Evolutionary conservation across 2,888 invertebrate species (phyloP).

Genomic region (Zaprionus obscuricornis): DNA sequence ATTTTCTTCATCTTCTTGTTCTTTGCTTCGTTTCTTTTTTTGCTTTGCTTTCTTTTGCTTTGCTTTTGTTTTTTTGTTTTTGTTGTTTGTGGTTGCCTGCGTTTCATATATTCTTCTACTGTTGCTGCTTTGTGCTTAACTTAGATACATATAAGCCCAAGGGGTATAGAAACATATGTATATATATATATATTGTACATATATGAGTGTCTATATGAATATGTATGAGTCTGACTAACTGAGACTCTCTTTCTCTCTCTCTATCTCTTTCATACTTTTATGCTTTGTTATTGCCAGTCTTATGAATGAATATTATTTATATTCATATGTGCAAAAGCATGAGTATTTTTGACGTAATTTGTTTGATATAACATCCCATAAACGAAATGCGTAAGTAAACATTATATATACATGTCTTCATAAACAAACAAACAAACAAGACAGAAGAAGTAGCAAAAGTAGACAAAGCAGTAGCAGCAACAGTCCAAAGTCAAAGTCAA

Average conservation of each 20-base stretch:
- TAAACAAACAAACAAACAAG: conserved; percentile 22
- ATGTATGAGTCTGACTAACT: conserved; percentile 6
- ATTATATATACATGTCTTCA: conserved; percentile 21
- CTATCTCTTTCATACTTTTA: too few species aligned
- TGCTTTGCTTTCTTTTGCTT: conserved; percentile 3
- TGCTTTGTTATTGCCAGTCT: neutral
- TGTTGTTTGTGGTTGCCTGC: too few species aligned
- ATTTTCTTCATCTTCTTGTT: neutral
- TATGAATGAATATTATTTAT: conserved; percentile 41
- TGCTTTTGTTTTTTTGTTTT: too few species aligned
- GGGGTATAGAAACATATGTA: neutral
- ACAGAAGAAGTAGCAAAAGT: too few species aligned
- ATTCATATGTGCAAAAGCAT: neutral
- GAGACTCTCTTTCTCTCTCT: neutral
- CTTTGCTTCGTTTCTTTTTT: neutral
- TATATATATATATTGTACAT: neutral
- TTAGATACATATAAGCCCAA: conserved; percentile 15
- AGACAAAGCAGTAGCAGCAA: neutral
- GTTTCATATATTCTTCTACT: too few species aligned
- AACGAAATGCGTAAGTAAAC: conserved; percentile 32
- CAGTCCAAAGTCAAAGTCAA: neutral
- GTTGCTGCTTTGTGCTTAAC: neutral
- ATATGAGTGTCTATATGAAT: conserved; percentile 12
- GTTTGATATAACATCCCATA: conserved; percentile 35
- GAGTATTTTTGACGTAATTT: conserved; percentile 32